Conservation (phyloP, 2,113 vertebrate genomes). For the Otis tarda region DNA sequence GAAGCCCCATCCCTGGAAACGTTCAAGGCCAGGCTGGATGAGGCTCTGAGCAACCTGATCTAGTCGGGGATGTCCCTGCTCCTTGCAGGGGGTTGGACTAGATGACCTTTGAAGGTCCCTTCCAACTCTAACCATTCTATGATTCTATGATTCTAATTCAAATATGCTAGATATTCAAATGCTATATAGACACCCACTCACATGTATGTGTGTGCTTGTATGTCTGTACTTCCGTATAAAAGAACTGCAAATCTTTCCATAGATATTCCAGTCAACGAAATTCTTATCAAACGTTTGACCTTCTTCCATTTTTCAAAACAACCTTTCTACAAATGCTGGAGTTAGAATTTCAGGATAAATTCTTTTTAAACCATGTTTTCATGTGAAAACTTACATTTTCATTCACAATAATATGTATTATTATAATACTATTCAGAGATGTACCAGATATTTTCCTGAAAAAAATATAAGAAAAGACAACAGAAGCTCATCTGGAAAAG, state of each 20-base stretch:
- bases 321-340: not conserved
- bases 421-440: not conserved
- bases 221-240: not conserved
- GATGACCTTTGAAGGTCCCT: too few relatives aligned
- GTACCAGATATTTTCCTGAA: not conserved
- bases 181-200: not conserved
- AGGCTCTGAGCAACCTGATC: too few relatives aligned
- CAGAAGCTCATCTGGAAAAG: not conserved
- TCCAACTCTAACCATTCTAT: too few relatives aligned
- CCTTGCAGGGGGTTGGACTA: too few relatives aligned
- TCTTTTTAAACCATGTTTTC: not conserved
- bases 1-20: too few relatives aligned
- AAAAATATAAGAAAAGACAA: not conserved
- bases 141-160: not conserved
- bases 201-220: not conserved
- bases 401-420: not conserved
- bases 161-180: not conserved
- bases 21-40: too few relatives aligned
- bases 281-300: not conserved
- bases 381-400: not conserved
- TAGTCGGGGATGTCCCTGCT: too few relatives aligned
- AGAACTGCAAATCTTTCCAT: not conserved
- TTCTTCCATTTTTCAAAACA: not conserved
- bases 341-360: not conserved
- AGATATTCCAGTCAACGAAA: not conserved